phyloP scores from a whole-genome alignment of 2,797 vertebrate genomes.

The Arremon aurantiirostris region DNA sequence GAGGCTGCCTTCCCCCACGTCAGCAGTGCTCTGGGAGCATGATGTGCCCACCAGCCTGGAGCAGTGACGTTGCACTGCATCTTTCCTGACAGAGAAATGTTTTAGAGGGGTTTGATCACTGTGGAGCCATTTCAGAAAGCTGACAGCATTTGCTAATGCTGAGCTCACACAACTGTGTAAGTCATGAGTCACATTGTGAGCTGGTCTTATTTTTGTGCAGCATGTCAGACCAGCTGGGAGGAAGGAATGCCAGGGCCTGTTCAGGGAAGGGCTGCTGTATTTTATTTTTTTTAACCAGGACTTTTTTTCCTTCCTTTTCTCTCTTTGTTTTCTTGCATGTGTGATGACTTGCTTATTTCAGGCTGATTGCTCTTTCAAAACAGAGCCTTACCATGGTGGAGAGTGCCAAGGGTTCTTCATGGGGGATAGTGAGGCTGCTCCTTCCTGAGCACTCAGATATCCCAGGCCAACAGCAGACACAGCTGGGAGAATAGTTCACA shows the following conservation, averaged over 20 bases:
- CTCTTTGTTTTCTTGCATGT: background rate
- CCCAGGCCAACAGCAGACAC: background rate
- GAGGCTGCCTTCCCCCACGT: background rate
- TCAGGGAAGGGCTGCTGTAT: background rate
- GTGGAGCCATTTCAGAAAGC: background rate
- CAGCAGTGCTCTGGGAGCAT: background rate
- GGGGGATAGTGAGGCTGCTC: background rate
- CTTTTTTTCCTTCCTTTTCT: background rate
- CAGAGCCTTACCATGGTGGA: background rate
- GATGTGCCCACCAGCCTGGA: background rate
- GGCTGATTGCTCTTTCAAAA: background rate
- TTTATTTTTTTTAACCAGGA: background rate
- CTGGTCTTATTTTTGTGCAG: constrained; percentile 5
- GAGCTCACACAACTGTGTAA: background rate
- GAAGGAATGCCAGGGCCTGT: background rate
- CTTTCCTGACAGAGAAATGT: background rate
- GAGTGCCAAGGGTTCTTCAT: background rate
- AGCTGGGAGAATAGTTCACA: background rate
- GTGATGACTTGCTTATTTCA: background rate
- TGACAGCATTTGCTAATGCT: background rate
- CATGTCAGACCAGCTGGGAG: background rate
- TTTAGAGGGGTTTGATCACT: background rate
- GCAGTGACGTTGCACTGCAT: background rate
- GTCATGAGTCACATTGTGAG: background rate
- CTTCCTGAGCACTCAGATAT: background rate